Conservation (phyloP, 2,113 vertebrate species). For the Serilophus lunatus region DNA sequence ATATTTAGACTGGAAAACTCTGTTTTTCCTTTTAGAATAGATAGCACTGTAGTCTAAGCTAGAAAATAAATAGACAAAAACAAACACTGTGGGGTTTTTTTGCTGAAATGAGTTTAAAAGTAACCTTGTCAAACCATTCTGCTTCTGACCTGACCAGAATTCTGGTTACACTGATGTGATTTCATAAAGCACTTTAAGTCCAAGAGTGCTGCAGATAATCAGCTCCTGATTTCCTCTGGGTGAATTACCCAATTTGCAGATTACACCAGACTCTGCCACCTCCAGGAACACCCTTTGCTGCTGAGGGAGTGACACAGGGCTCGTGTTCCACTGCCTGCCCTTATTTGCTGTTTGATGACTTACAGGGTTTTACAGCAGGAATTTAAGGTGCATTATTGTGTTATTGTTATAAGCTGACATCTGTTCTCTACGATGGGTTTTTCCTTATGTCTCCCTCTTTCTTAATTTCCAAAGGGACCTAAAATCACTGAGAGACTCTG, state of each 20-base stretch:
- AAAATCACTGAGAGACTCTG: not conserved
- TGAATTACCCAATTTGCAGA: not conserved
- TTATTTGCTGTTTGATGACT: not conserved
- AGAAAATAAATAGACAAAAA: not conserved
- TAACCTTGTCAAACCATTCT: not conserved
- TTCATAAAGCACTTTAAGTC: not conserved
- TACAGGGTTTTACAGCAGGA: not conserved
- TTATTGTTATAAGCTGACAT: not conserved
- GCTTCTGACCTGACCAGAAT: not conserved
- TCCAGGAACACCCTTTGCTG: not conserved
- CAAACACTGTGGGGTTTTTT: not conserved
- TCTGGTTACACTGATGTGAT: not conserved
- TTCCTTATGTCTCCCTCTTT: not conserved
- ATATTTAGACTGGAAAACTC: not conserved
- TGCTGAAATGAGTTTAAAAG: not conserved
- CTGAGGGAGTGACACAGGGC: not conserved
- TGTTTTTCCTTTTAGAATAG: not conserved
- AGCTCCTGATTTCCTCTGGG: not conserved
- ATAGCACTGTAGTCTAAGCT: not conserved
- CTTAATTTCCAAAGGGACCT: not conserved
- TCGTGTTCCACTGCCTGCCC: rapidly evolving
- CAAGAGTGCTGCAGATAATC: not conserved
- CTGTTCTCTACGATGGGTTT: not conserved
- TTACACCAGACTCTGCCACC: not conserved
- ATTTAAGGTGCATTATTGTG: not conserved